Percentiles rank a stretch among this genome's conserved stretches.
Evolutionary conservation across 1,140 invertebrate genomes (phyloP).

Genomic region (Drosophila kikkawai): DNA sequence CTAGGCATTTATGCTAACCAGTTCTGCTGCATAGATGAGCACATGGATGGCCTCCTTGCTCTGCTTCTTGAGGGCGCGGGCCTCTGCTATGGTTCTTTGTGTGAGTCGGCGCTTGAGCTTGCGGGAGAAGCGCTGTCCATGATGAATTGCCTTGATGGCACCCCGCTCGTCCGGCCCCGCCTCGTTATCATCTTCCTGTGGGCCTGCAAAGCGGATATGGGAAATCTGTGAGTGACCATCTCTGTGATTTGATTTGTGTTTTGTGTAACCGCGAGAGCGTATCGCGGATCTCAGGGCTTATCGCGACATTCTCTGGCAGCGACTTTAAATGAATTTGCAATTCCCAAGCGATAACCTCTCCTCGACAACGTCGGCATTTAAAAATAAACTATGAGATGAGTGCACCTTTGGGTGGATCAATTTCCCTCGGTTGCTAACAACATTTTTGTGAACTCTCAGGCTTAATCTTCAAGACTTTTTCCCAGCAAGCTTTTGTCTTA

Average conservation of each 20-base stretch:
- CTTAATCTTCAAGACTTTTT: not conserved
- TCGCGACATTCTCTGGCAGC: conserved; percentile 18
- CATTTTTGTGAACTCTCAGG: not conserved
- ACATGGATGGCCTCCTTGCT: conserved; percentile 92
- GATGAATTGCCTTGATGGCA: conserved; percentile 89
- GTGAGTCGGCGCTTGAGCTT: conserved; percentile 90
- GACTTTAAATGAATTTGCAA: conserved; percentile 29
- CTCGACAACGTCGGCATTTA: conserved; percentile 41
- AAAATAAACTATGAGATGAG: conserved; percentile 56
- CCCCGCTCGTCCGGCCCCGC: conserved; percentile 58
- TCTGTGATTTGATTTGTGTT: conserved; percentile 13
- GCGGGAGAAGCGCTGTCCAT: conserved; percentile 89
- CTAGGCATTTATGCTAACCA: conserved; percentile 86
- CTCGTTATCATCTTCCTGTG: conserved; percentile 73
- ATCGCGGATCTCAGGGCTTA: conserved; percentile 21
- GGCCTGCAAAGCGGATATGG: conserved; percentile 48
- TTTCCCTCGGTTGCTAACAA: conserved; percentile 10
- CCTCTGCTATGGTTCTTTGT: conserved; percentile 90
- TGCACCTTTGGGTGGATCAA: conserved; percentile 31
- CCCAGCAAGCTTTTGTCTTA: not conserved
- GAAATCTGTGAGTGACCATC: conserved; percentile 9
- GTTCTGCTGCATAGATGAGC: conserved; percentile 90
- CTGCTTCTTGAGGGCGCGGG: conserved; percentile 90
- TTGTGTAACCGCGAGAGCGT: conserved; percentile 20
- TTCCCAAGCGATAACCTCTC: conserved; percentile 61